Evolutionary conservation across 2,888 invertebrate species (phyloP).

Genomic region (Pollenia angustigena): DNA sequence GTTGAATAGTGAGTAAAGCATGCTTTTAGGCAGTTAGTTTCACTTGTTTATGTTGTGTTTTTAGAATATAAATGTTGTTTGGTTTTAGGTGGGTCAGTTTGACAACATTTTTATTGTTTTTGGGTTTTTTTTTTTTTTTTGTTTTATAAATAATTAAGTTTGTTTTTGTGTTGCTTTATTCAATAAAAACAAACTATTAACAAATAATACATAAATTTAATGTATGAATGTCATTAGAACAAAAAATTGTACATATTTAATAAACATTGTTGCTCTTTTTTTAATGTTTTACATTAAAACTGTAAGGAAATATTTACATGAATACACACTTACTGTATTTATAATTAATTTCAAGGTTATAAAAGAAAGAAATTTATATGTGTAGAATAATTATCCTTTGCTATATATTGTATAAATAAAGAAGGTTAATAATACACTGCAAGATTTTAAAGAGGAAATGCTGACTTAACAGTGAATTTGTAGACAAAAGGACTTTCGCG

Average conservation of each 20-base stretch:
- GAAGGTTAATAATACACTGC: neutral
- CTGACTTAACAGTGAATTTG: too few species aligned
- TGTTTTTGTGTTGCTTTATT: neutral
- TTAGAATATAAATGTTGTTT: neutral
- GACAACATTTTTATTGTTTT: neutral
- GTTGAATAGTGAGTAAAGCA: conserved; percentile 11
- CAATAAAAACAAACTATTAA: neutral
- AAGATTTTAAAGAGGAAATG: neutral
- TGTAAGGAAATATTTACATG: neutral
- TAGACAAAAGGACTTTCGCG: too few species aligned
- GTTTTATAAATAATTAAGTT: neutral
- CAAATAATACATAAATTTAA: neutral
- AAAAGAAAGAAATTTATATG: neutral
- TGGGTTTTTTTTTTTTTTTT: neutral
- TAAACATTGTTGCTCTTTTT: conserved; percentile 1
- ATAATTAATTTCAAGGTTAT: conserved; percentile 31
- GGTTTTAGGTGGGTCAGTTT: conserved; percentile 3
- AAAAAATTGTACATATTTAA: conserved; percentile 7
- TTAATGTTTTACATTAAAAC: neutral
- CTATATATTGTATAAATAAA: too few species aligned
- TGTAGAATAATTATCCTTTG: neutral
- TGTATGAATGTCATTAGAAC: conserved; percentile 10
- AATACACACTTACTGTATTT: neutral
- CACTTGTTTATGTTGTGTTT: neutral
- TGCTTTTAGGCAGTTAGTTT: conserved; percentile 47